These are phyloP conservation scores for Tragopan temminckii DNA, from an alignment of 2,797 vertebrate genomes.

Conservation along the genomic window DNA sequence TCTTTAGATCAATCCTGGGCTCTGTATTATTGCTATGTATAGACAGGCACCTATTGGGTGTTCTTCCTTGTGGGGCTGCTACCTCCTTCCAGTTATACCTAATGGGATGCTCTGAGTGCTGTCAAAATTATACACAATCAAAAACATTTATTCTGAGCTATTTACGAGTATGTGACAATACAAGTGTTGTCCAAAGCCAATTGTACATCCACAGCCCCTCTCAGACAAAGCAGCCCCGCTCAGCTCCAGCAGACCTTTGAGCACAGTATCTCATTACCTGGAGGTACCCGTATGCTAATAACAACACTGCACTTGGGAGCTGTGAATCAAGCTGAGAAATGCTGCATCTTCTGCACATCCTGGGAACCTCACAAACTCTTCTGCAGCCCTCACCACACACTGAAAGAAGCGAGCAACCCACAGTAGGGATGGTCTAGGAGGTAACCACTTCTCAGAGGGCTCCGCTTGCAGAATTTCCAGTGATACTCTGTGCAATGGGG, in stretches of 20 bases:
- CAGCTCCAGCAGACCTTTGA: rapidly evolving
- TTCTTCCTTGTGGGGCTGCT: neutral
- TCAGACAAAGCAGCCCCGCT: neutral
- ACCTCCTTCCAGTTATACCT: neutral
- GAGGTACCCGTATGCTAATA: neutral
- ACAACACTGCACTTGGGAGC: neutral
- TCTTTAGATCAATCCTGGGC: neutral
- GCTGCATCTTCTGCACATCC: neutral
- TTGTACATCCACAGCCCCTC: neutral
- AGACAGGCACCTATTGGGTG: neutral
- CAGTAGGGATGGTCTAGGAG: neutral
- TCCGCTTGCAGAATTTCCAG: neutral
- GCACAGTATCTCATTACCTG: neutral
- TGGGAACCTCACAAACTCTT: neutral
- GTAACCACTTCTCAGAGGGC: neutral
- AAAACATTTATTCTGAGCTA: neutral
- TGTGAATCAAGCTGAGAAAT: neutral
- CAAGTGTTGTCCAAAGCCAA: neutral
- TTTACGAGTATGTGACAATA: neutral
- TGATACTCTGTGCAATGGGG: neutral
- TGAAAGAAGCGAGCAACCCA: rapidly evolving
- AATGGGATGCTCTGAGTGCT: neutral
- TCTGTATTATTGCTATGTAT: neutral
- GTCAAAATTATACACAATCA: neutral
- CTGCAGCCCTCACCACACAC: rapidly evolving